phyloP scores from a whole-genome alignment of 2,888 invertebrate species.

The Schizotus pectinicornis region DNA sequence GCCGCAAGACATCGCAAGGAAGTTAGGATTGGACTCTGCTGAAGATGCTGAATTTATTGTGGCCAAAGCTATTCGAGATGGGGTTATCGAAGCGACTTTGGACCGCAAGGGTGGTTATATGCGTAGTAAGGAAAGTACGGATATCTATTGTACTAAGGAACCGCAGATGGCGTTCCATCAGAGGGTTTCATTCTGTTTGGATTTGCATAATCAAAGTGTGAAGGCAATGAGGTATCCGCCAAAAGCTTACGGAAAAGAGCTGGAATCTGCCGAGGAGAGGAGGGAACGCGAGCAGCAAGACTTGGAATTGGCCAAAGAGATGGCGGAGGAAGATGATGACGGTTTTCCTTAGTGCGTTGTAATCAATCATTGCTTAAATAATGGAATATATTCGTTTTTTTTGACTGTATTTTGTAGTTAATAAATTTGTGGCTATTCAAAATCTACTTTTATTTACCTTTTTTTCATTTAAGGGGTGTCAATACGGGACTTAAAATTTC shows the following conservation, averaged over 20 bases:
- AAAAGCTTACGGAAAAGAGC: slow-evolving; percentile 96
- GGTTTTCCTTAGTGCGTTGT: slow-evolving; percentile 66
- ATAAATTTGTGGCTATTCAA: slow-evolving; percentile 15
- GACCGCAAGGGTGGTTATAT: slow-evolving; percentile 96
- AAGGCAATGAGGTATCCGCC: slow-evolving; percentile 99
- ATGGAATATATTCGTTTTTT: not conserved
- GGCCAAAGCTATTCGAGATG: slow-evolving; percentile 96
- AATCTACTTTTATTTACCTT: not conserved
- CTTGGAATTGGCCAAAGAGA: slow-evolving; percentile 98
- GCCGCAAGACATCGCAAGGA: slow-evolving; percentile 91
- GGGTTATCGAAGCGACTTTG: slow-evolving; percentile 96
- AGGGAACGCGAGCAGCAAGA: slow-evolving; percentile 97
- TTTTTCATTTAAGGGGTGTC: too few relatives aligned
- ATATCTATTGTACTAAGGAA: slow-evolving; percentile 95
- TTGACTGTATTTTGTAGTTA: slow-evolving; percentile 19
- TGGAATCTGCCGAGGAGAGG: slow-evolving; percentile 96
- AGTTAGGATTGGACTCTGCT: slow-evolving; percentile 90
- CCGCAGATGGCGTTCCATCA: slow-evolving; percentile 96
- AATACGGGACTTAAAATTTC: too few relatives aligned
- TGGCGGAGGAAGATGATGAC: slow-evolving; percentile 99
- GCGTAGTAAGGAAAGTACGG: slow-evolving; percentile 96
- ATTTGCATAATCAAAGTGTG: slow-evolving; percentile 98
- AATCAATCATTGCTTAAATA: not conserved
- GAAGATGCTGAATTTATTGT: slow-evolving; percentile 99
- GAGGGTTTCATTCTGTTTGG: slow-evolving; percentile 95